These are phyloP conservation scores for Rostratula benghalensis DNA, from an alignment of 2,113 vertebrate species.

Conservation along the genomic window DNA sequence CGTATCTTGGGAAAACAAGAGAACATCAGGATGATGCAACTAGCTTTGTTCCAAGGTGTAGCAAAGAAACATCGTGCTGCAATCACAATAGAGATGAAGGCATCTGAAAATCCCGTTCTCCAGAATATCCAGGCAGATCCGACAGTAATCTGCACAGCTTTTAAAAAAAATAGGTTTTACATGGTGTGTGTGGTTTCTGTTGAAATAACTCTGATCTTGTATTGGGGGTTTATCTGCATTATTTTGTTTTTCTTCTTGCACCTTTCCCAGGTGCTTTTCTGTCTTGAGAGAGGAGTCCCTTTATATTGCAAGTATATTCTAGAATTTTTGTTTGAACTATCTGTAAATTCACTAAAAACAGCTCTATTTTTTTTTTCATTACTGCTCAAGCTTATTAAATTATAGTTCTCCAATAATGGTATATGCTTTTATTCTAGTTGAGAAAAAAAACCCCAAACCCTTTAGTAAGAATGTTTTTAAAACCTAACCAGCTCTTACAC, in stretches of 20 bases:
- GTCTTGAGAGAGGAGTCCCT: background rate
- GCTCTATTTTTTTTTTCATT: background rate
- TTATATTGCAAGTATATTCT: background rate
- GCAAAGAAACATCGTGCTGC: constrained; percentile 87
- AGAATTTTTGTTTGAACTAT: constrained; percentile 11
- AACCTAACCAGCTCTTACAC: background rate
- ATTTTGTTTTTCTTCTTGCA: background rate
- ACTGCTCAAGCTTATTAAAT: background rate
- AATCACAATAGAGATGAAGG: constrained; percentile 96
- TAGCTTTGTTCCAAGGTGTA: constrained; percentile 93
- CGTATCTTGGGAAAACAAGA: constrained; percentile 96
- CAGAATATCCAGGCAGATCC: constrained; percentile 89
- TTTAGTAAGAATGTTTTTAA: background rate
- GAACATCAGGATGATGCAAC: constrained; percentile 92
- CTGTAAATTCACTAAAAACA: background rate
- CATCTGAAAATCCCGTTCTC: constrained; percentile 94
- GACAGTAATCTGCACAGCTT: constrained; percentile 92
- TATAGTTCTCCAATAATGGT: background rate
- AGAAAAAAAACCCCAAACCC: background rate
- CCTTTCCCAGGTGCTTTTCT: background rate
- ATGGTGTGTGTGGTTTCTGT: constrained; percentile 78
- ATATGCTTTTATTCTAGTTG: background rate
- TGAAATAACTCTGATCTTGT: background rate
- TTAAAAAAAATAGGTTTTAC: constrained; percentile 99
- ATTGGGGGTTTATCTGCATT: background rate